Conservation (phyloP, 2,113 vertebrate species). For the Zosterops borbonicus region DNA sequence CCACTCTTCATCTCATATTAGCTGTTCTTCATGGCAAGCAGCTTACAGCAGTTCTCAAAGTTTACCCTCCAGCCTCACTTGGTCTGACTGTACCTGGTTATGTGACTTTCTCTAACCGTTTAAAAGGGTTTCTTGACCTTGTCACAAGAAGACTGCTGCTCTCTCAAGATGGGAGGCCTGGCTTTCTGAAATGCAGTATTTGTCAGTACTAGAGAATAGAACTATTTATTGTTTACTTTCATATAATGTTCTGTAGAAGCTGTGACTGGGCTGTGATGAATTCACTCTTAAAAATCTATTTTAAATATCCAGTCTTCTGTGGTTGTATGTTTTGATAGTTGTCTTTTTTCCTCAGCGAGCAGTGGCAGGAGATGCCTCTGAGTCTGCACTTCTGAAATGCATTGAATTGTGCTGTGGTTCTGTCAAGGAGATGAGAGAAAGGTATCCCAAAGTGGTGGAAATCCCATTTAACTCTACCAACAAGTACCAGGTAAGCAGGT, state of each 20-base stretch:
- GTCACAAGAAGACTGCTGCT: background rate
- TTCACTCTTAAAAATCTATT: background rate
- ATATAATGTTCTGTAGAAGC: background rate
- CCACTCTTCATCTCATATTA: background rate
- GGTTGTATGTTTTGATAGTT: background rate
- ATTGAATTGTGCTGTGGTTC: slow-evolving; percentile 83
- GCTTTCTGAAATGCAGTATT: background rate
- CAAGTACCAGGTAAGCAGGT: slow-evolving; percentile 79
- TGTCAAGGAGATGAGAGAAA: slow-evolving; percentile 78
- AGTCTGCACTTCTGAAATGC: slow-evolving; percentile 81
- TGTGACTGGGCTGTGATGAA: background rate
- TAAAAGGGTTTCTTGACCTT: background rate
- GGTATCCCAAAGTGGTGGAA: slow-evolving; percentile 79
- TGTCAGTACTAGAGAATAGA: background rate
- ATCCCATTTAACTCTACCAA: slow-evolving; percentile 86
- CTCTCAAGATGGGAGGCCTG: background rate
- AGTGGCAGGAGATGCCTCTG: slow-evolving; percentile 80
- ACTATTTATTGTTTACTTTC: background rate
- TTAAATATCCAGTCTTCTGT: background rate
- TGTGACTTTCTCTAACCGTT: background rate
- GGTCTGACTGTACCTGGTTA: background rate
- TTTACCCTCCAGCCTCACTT: background rate
- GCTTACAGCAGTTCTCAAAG: background rate
- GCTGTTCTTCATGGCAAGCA: background rate
- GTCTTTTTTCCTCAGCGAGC: slow-evolving; percentile 65